Evolutionary conservation across 2,888 invertebrate species (phyloP), one percentile per base, ranked within the genome.

Genomic region (Herminia tarsipennalis): DNA sequence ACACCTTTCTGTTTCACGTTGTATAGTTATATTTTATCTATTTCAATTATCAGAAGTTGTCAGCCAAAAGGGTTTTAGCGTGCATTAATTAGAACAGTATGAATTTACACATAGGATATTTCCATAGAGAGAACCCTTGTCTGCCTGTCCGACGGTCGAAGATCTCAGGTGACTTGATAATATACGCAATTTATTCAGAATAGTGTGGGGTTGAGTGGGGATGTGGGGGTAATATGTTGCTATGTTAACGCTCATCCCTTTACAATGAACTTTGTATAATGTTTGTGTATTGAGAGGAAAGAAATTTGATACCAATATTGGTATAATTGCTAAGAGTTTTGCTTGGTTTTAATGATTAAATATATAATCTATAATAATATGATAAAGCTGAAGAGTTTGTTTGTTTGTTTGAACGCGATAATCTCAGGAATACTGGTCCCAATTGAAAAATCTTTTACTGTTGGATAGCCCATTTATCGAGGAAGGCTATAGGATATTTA

Each of bases 21-120:
- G n/a, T 14, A 30, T 13, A 24, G 32, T 20, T 36, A 10, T 25
- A 32, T 41, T 46, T 63, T 61, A 72, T 64, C 54, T 55, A 46
- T 64, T 72, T 67, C 54, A 69, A 72, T 70, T 65, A 72, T 66
- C 58, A 58, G 29, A 39, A 47, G 56, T 22, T 60, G 62, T 65
- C 56, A 56, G 56, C 41, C 42, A 18, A 43, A 56, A 57, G 54
- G 61, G 52, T 49, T 35, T 49, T 45, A 56, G 57, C 49, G 41
- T 55, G 55, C 59, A 58, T 70, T 70, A 66, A 71, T 71, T 66
- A 68, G 28, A 46, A 30, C 14, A 24, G 56, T 48, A 62, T 56
- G 50, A 63, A 70, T 65, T 62, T 64, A 66, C 62, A 63, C 62
- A 49, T 56, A 24, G 56, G 56, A 38, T 60, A 68, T 64, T 56